These are phyloP conservation scores for Gymnothorax javanicus DNA, from an alignment of 2,797 vertebrate species.

Conservation along the genomic window DNA sequence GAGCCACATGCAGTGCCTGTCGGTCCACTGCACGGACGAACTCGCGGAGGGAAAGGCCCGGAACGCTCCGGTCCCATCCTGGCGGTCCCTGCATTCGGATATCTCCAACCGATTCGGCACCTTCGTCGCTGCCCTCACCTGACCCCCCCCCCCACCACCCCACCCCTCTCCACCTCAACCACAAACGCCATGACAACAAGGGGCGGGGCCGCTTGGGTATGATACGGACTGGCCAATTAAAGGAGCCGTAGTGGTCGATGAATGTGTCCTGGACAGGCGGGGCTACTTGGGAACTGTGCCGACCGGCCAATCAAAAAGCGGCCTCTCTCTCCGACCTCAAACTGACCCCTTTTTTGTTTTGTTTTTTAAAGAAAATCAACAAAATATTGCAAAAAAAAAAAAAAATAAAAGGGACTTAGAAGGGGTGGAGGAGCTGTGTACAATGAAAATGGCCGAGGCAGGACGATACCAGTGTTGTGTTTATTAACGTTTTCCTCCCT, in stretches of 20 bases:
- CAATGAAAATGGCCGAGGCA: conserved; percentile 76
- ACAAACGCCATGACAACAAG: background rate
- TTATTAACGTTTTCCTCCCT: conserved; percentile 20
- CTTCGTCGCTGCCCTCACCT: conserved; percentile 96
- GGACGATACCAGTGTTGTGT: conserved; percentile 82
- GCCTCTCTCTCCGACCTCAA: conserved; percentile 75
- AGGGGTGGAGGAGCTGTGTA: conserved; percentile 38
- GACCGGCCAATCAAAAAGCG: conserved; percentile 45
- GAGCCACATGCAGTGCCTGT: conserved; percentile 95
- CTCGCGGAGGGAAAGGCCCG: conserved; percentile 89
- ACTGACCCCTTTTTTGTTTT: conserved; percentile 55
- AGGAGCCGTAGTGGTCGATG: background rate
- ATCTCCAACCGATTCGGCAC: conserved; percentile 99
- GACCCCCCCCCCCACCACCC: conserved; percentile 56
- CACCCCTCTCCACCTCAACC: background rate
- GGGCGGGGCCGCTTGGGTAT: conserved; percentile 61
- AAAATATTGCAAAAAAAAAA: conserved; percentile 59
- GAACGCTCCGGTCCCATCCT: conserved; percentile 88
- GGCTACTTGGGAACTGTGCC: conserved; percentile 61
- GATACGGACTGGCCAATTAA: conserved; percentile 49
- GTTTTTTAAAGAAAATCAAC: conserved; percentile 62
- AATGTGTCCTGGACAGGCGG: conserved; percentile 11
- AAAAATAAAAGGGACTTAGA: conserved; percentile 43
- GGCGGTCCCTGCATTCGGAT: conserved; percentile 96
- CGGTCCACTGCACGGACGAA: conserved; percentile 97